Evolutionary conservation across 2,888 invertebrate species (phyloP), one percentile per base, ranked within the genome.

Genomic region (Fragum sueziense): DNA sequence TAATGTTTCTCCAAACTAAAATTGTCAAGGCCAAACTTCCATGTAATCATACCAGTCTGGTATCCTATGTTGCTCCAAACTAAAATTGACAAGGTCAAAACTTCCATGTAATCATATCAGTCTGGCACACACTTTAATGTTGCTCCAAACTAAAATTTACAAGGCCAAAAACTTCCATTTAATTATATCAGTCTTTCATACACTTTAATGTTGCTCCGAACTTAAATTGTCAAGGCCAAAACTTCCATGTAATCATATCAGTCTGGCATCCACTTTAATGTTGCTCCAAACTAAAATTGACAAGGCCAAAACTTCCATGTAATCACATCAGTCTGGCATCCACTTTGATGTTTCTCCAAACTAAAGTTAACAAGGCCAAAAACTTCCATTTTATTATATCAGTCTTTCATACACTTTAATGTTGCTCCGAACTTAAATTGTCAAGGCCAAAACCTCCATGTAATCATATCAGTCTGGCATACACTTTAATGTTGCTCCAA

Each of bases 121-220:
- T 47, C 20, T 47, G 2, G 47, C 47, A 47, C n/a, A n/a, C n/a
- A n/a, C n/a, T n/a, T n/a, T n/a, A n/a, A n/a, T n/a, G n/a, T n/a
- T n/a, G n/a, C n/a, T n/a, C n/a, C n/a, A n/a, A 14, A 14, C 7
- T 6, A 37, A 14, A 14, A 37, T 14, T 37, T 14, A 9, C 37
- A 6, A 9, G 37, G 6, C 37, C 6, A 37, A 68, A 59, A 11
- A 29, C 69, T 2, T 79, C 79, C 25, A 22, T 72, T 11, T 70
- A 61, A 31, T 79, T 70, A 0, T 67, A 70, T 27, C 80, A 80
- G 9, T 73, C 80, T 51, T 73, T 73, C 22, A 73, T 80, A 27
- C 80, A 80, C 51, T 80, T 80, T 37, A 80, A 73, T 61, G 70
- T 76, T 4, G 65, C 76, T 22, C 33, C 70, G 20, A 73, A 75